A percentile compares a stretch with the other conserved stretches of the same genome.
phyloP scores from a whole-genome alignment of 2,888 invertebrate genomes.

The Ceraclea dissimilis region DNA sequence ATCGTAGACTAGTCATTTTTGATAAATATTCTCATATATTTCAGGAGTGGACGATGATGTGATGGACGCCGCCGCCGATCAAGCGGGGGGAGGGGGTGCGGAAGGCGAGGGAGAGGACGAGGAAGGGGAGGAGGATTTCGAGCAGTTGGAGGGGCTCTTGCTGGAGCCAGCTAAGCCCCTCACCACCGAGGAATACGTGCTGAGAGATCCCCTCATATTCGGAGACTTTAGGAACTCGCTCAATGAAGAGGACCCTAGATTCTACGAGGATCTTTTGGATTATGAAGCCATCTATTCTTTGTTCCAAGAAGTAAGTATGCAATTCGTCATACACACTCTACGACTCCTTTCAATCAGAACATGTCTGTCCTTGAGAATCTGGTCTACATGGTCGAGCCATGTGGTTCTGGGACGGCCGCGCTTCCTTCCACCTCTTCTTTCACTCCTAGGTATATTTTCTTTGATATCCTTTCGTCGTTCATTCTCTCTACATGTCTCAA shows the following conservation, averaged over 20 bases:
- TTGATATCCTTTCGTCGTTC: too few relatives aligned
- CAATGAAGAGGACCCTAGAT: conserved; percentile 69
- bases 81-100: background rate
- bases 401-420: too few relatives aligned
- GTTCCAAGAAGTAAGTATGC: conserved; percentile 77
- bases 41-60: conserved; percentile 13
- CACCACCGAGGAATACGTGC: conserved; percentile 56
- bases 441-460: too few relatives aligned
- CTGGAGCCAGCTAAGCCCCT: conserved; percentile 33
- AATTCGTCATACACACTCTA: too few relatives aligned
- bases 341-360: too few relatives aligned
- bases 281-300: conserved; percentile 83
- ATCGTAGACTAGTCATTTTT: too few relatives aligned
- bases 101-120: background rate
- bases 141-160: conserved; percentile 36
- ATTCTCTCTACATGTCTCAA: too few relatives aligned
- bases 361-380: too few relatives aligned
- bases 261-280: conserved; percentile 84
- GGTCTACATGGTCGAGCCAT: too few relatives aligned
- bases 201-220: conserved; percentile 77
- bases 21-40: too few relatives aligned
- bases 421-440: too few relatives aligned
- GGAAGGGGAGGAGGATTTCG: conserved; percentile 29
- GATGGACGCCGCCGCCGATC: conserved; percentile 27
- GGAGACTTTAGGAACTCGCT: conserved; percentile 85